phyloP scores from a whole-genome alignment of 1,140 invertebrate genomes.

The Himalopsyche phryganea region DNA sequence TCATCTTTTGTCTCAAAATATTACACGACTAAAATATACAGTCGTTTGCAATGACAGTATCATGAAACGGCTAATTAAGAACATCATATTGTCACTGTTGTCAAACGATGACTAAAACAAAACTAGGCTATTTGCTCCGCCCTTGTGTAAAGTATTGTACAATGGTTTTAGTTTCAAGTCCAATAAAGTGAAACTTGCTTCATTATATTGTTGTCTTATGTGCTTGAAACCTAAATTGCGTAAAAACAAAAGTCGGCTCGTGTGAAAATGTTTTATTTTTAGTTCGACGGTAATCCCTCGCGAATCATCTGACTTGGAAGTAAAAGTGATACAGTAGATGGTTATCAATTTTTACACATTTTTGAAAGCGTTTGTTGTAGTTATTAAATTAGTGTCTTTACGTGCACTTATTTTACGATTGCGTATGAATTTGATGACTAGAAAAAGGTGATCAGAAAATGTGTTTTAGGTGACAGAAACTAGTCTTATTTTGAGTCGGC shows the following conservation, averaged over 20 bases:
- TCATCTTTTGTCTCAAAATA: too few relatives aligned
- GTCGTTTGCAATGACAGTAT: too few relatives aligned
- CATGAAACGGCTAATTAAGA: too few relatives aligned
- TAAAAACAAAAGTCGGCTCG: not conserved
- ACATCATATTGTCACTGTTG: too few relatives aligned
- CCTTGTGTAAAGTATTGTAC: too few relatives aligned
- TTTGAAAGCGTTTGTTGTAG: not conserved
- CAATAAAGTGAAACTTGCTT: slow-evolving; percentile 21
- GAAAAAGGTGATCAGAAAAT: too few relatives aligned
- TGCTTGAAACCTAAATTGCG: slow-evolving; percentile 18
- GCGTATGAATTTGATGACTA: too few relatives aligned
- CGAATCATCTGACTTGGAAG: not conserved
- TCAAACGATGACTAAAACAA: too few relatives aligned
- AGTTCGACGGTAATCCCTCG: not conserved
- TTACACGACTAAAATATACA: too few relatives aligned
- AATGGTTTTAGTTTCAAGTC: not conserved
- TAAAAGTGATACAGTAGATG: not conserved
- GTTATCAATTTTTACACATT: not conserved
- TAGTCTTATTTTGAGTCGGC: too few relatives aligned
- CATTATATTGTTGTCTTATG: slow-evolving; percentile 10
- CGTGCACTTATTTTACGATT: not conserved
- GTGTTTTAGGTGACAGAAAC: too few relatives aligned
- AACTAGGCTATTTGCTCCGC: too few relatives aligned
- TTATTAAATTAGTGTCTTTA: not conserved
- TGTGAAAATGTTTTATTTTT: not conserved